Percentiles rank a stretch among this genome's conserved stretches.
These are phyloP conservation scores for Leptobrachium ailaonicum DNA, from an alignment of 2,113 vertebrate species.

Conservation along the genomic window DNA sequence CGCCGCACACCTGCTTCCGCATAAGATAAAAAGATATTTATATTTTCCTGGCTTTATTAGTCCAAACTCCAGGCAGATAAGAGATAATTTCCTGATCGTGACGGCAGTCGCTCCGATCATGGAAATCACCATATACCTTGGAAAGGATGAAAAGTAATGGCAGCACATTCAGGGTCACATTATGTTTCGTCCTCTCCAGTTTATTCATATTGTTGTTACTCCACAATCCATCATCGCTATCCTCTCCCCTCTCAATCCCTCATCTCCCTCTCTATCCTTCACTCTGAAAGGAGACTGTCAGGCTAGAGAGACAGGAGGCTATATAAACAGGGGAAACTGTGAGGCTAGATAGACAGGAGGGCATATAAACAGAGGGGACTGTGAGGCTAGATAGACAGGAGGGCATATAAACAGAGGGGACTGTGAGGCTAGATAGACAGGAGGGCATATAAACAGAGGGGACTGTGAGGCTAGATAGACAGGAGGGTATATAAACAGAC, in stretches of 20 bases:
- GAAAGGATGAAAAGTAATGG: neutral
- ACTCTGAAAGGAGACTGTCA: no score
- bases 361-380: no score
- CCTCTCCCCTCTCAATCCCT: neutral
- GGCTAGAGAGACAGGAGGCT: no score
- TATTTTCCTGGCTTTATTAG: neutral
- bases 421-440: no score
- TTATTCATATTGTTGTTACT: neutral
- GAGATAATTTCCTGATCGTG: neutral
- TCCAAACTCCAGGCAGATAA: constrained; percentile 37
- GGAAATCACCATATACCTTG: neutral
- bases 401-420: no score
- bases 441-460: no score
- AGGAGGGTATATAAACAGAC: no score
- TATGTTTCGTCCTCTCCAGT: neutral
- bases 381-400: no score
- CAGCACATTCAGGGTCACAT: neutral
- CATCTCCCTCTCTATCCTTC: neutral
- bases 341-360: no score
- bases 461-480: no score
- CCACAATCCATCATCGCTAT: neutral
- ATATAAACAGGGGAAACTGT: no score
- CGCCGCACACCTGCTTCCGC: neutral
- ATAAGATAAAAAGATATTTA: constrained; percentile 16
- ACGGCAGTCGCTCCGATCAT: no score